Evolutionary conservation across 2,888 invertebrate genomes (phyloP).

Genomic region (Drosophila pseudotakahashii): DNA sequence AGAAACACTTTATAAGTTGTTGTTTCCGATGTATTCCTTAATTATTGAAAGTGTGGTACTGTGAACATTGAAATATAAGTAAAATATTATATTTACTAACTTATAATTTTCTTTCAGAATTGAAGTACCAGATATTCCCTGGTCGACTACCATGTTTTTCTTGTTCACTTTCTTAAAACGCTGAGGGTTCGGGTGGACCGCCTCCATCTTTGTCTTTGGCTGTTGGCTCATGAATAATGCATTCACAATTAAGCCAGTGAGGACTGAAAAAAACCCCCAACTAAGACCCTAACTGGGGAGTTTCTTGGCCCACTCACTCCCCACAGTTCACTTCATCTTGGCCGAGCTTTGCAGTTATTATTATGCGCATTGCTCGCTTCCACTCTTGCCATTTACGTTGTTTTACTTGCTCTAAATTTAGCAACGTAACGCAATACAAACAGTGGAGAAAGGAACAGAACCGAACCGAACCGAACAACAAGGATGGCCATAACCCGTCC

Average conservation of each 20-base stretch:
- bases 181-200: slow-evolving; percentile 34
- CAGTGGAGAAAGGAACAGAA: slow-evolving; percentile 20
- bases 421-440: slow-evolving; percentile 50
- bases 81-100: background rate
- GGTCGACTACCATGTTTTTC: background rate
- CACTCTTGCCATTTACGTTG: slow-evolving; percentile 43
- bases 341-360: slow-evolving; percentile 52
- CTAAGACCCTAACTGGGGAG: slow-evolving; percentile 25
- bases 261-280: slow-evolving; percentile 44
- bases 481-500: slow-evolving; percentile 29
- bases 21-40: too few species aligned
- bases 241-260: slow-evolving; percentile 72
- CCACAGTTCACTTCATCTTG: slow-evolving; percentile 6
- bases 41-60: too few species aligned
- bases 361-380: slow-evolving; percentile 52
- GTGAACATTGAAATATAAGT: too few species aligned
- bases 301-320: background rate
- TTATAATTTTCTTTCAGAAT: background rate
- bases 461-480: slow-evolving; percentile 25
- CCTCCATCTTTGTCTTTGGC: slow-evolving; percentile 32
- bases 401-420: slow-evolving; percentile 66
- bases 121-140: background rate
- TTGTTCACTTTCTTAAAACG: slow-evolving; percentile 28
- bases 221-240: slow-evolving; percentile 72
- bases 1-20: background rate